Evolutionary conservation across 2,797 vertebrate species (phyloP), one percentile per base, ranked within the genome.

Genomic region (Sebastes matsubarae): DNA sequence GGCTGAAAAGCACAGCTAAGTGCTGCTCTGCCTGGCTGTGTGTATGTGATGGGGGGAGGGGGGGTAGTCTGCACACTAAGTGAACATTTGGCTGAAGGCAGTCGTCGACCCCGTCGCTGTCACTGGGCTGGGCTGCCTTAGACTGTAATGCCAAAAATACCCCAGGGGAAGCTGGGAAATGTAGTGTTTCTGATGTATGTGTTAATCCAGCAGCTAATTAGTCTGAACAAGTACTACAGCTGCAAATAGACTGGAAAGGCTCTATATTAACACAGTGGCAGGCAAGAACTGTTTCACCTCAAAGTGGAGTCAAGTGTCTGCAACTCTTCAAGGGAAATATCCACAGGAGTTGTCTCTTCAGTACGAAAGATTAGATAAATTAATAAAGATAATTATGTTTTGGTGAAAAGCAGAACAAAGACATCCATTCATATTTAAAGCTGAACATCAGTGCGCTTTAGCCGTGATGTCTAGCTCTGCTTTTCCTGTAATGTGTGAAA

Each of bases 41-140:
- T 6, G 52, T 36, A 6, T 85, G 65, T 67, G 46, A n/a, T 30
- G 6, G 14, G 14, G 20, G 69, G 8, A 1, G 22, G 52, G 5
- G 24, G 27, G 50, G 36, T 38, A 11, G 67, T 42, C 68, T 77
- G 55, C 30, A 68, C 80, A 66, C 63, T 86, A 88, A 91, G 77
- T 90, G 83, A 88, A 88, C 76, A 88, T 90, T 91, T 87, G 83
- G 86, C 89, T 87, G 9, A 83, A 73, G 87, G 91, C 85, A 29
- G 65, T 27, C 60, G 83, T 83, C 59, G 75, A 92, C 89, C 85
- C 82, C 13, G 5, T 76, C 67, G 54, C 20, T 75, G 81, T 87
- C 84, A 76, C 58, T 20, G 80, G 46, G 32, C 57, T 20, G 67
- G 69, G 59, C 71, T 66, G 63, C 80, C 50, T 30, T 68, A 18